Percentiles rank a stretch among this genome's conserved stretches.
Evolutionary conservation across 2,113 vertebrate species (phyloP).

Genomic region (Saiga tatarica): DNA sequence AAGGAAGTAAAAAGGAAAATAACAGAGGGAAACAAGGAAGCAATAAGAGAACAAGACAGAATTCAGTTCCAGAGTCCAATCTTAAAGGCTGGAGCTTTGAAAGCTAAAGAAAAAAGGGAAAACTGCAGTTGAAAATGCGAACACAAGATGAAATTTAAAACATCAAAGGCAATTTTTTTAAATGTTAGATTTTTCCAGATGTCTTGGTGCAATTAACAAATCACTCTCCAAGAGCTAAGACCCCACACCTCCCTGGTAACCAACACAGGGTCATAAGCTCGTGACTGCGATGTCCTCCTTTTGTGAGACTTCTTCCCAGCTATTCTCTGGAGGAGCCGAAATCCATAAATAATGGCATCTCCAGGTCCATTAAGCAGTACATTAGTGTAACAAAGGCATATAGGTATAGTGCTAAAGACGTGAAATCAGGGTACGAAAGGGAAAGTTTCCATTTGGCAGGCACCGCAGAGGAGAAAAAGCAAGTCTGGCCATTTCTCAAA

Average conservation of each 20-base stretch:
- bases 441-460: conserved; percentile 49
- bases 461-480: conserved; percentile 48
- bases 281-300: conserved; percentile 62
- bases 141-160: conserved; percentile 48
- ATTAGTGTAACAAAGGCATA: conserved; percentile 72
- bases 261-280: conserved; percentile 45
- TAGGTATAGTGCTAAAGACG: conserved; percentile 48
- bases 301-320: conserved; percentile 67
- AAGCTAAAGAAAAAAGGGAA: conserved; percentile 52
- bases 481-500: conserved; percentile 70
- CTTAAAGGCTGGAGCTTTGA: conserved; percentile 15
- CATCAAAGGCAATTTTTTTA: conserved; percentile 6
- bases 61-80: not conserved
- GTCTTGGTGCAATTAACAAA: conserved; percentile 66
- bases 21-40: not conserved
- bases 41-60: not conserved
- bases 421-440: conserved; percentile 68
- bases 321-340: conserved; percentile 65
- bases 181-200: conserved; percentile 56
- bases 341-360: conserved; percentile 81
- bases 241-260: conserved; percentile 11
- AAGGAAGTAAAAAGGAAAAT: not conserved
- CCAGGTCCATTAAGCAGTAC: conserved; percentile 70
- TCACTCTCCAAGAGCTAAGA: conserved; percentile 44
- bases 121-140: conserved; percentile 53